Evolutionary conservation across 2,113 vertebrate species (phyloP), one percentile per base, ranked within the genome.

Genomic region (Cynoglossus semilaevis): DNA sequence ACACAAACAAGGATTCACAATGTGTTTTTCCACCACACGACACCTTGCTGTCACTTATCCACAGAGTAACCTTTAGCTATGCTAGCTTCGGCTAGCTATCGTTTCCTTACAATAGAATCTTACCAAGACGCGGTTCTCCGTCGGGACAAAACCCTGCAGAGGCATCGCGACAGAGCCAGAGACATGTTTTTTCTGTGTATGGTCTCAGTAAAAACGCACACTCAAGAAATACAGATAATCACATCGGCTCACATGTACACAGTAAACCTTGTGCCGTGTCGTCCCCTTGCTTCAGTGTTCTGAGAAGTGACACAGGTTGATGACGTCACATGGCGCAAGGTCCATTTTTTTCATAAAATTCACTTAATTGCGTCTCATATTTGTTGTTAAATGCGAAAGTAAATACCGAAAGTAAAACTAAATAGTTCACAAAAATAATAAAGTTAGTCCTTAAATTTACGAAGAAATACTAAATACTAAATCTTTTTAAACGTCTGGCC

Each of bases 121-220:
- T 45, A 90, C 90, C 87, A 70, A 0, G 70, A 45, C 41, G 34
- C 10, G 35, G 36, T n/a, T 8, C 38, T 7, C 15, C 74, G 74
- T 47, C 60, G 76, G n/a, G 81, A 71, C 17, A 87, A 56, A 56
- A 68, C 18, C 52, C 77, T 65, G 15, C 56, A 70, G 1, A 84
- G 5, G 15, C 50, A 51, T 4, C 74, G 77, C 47, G 67, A 80
- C 7, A 85, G 5, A 51, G 58, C 18, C 15, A 59, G 5, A 37
- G 73, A 72, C 88, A 90, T 90, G 3, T 52, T 71, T 59, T n/a
- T 45, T 19, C 37, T 2, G 6, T 8, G 5, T 8, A 8, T 9
- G 6, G 15, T 22, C 46, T 61, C n/a, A 63, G 12, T 51, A 17
- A 22, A 61, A 55, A 58, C 9, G 13, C 48, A 52, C 3, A 29